Percentiles rank a stretch among this genome's conserved stretches.
These are phyloP conservation scores for Hipposideros armiger DNA, from an alignment of 2,113 vertebrate genomes.

Conservation along the genomic window DNA sequence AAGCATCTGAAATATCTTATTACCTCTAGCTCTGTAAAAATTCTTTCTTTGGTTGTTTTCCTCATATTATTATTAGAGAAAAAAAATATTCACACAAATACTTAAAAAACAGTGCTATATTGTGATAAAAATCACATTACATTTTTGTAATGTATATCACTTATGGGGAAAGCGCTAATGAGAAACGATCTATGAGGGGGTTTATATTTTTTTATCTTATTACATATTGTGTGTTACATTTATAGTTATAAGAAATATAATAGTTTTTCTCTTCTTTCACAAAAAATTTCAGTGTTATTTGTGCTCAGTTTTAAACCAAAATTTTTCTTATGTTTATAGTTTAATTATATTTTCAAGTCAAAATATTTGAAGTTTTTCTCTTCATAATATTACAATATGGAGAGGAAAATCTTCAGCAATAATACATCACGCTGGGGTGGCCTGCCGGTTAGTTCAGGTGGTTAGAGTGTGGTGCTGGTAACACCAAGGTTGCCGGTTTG, in stretches of 20 bases:
- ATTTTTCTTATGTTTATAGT: not conserved
- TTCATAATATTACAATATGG: not conserved
- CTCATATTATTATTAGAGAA: no score
- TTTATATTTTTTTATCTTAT: slow-evolving; percentile 49
- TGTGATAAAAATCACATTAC: no score
- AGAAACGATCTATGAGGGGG: no score
- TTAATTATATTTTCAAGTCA: slow-evolving; percentile 37
- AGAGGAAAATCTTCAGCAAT: not conserved
- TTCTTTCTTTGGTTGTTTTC: slow-evolving; percentile 4
- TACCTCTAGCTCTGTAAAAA: not conserved
- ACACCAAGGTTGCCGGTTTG: no score
- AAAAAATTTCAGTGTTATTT: not conserved
- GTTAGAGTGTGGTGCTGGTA: no score
- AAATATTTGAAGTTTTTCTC: not conserved
- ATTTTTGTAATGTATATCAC: no score
- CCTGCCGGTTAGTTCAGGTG: no score
- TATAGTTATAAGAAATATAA: slow-evolving; percentile 22
- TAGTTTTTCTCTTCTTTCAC: not conserved
- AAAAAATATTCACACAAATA: no score
- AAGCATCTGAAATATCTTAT: not conserved
- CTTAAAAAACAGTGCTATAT: no score
- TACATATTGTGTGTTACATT: not conserved
- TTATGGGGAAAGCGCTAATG: no score
- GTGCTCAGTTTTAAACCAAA: not conserved
- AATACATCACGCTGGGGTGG: not conserved